Base-by-base conservation (phyloP, 1,140 invertebrate species). In the Notospermus geniculatus region DNA sequence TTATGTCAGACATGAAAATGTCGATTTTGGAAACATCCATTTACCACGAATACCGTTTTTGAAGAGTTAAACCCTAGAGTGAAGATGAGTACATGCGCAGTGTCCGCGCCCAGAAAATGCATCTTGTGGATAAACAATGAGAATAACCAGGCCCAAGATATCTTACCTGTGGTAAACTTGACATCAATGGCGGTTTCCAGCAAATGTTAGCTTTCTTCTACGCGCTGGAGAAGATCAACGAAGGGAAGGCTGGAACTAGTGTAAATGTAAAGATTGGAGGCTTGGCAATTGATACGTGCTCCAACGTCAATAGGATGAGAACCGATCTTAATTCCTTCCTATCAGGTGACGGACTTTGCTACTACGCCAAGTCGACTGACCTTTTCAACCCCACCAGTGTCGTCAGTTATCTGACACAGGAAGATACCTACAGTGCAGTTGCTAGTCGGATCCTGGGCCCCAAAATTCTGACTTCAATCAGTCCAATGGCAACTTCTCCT, bases 401-500 rank as follows among this genome's bases (percentile, higher is more conserved):
- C 29, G 70, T 76, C 17, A 75, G 71, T 22, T 68, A 79, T 11
- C 45, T 80, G 5, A 75, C 68, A 25, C 60, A 75, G 13, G 68
- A 71, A 27, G 75, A 71, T 1, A 43, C 50, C 1, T 68, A 70
- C 25, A 69, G 71, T 11, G 53, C 71, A 11, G 71, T 70, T 29
- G 74, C 73, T 15, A 65, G 73, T 9, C 53, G 71, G 25, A 66
- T 77, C 11, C 60, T 76, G 15, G 57, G 71, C 22, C 66, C 69
- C 2, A 36, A 69, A 0, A 62, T 62, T 36, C 66, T 75, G 1
- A 68, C 71, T 4, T 69, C 72, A 29, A 87, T 92, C 66, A 89
- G 89, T 32, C 90, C 90, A 76, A 88, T 87, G 5, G 87, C 90
- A 1, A 90, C 89, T 1, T 87, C 86, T 5, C 84, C 83, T 56